These are phyloP conservation scores for Brachionus koreanus DNA, from an alignment of 1,140 invertebrate genomes.

Conservation along the genomic window DNA sequence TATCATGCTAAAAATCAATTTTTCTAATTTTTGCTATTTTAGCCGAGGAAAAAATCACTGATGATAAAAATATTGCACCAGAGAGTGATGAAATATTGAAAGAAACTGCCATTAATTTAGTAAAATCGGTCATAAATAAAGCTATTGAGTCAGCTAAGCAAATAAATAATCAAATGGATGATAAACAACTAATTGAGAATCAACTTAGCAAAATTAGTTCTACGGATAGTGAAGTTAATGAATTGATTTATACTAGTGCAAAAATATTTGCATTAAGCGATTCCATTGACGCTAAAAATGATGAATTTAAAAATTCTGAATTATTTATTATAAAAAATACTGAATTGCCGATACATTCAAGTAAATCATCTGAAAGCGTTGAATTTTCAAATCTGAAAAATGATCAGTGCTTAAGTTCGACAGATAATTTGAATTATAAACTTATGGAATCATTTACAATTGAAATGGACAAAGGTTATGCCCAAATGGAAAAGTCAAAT, in stretches of 20 bases:
- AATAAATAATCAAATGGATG: slow-evolving; percentile 1
- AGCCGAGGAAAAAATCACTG: background rate
- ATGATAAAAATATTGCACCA: background rate
- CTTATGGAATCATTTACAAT: background rate
- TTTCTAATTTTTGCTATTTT: background rate
- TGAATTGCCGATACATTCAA: background rate
- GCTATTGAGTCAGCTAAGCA: background rate
- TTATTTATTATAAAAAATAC: background rate
- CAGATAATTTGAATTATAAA: background rate
- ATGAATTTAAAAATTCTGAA: background rate
- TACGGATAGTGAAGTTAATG: background rate
- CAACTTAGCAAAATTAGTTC: background rate
- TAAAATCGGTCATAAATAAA: slow-evolving; percentile 9
- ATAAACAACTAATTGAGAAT: slow-evolving; percentile 11
- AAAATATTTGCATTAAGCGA: background rate
- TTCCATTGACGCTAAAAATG: background rate
- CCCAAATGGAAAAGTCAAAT: background rate
- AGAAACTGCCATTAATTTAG: slow-evolving; percentile 13
- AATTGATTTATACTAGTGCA: background rate
- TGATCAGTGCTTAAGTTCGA: background rate
- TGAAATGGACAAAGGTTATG: slow-evolving; percentile 5
- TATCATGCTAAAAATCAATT: slow-evolving; percentile 12
- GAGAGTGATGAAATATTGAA: background rate
- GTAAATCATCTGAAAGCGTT: background rate
- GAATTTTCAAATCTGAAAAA: background rate